Evolutionary conservation across 2,113 vertebrate species (phyloP), one percentile per base, ranked within the genome.

Genomic region (Bambusicola thoracicus): DNA sequence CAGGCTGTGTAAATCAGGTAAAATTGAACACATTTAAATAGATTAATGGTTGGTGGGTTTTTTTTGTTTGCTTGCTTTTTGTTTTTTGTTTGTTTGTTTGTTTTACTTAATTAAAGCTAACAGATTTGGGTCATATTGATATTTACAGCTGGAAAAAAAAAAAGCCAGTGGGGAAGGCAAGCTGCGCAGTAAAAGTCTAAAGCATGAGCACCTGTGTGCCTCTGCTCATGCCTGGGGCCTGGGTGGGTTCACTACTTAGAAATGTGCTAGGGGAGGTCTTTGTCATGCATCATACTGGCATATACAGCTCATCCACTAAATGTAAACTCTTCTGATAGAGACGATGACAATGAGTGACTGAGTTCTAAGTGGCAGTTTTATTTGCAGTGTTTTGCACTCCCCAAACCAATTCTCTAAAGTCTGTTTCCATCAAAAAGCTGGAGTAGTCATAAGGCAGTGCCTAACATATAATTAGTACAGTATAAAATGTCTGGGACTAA

Each of bases 221-320:
- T 27, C 24, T 36, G 10, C 41, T 87, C n/a, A 53, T 48, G 8
- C 32, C 25, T 32, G 49, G 9, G 34, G 25, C 21, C 34, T 79
- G 7, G 11, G 6, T 90, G 44, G 63, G 29, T 32, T 75, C 46
- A 24, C 0, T 0, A 72, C 32, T 38, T 18, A 61, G 14, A 81
- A 20, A 34, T 9, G 17, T 29, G 18, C 30, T 18, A 29, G 25
- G 24, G 20, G 72, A 38, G 7, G 27, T 38, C 43, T 38, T 58
- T 1, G 1, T 34, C 2, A 0, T 27, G 16, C 1, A 0, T 56
- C 36, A 40, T 49, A 48, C 18, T 63, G 74, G 61, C 74, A 67
- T 24, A 55, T 6, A 36, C 11, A 51, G 34, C 67, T 87, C 61
- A 75, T 34, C 29, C 30, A 61, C 17, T 44, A 32, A 61, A 38